A percentile compares a stretch with the other conserved stretches of the same genome.
phyloP scores from a whole-genome alignment of 2,113 vertebrate species.

The Lichenostomus cassidix region DNA sequence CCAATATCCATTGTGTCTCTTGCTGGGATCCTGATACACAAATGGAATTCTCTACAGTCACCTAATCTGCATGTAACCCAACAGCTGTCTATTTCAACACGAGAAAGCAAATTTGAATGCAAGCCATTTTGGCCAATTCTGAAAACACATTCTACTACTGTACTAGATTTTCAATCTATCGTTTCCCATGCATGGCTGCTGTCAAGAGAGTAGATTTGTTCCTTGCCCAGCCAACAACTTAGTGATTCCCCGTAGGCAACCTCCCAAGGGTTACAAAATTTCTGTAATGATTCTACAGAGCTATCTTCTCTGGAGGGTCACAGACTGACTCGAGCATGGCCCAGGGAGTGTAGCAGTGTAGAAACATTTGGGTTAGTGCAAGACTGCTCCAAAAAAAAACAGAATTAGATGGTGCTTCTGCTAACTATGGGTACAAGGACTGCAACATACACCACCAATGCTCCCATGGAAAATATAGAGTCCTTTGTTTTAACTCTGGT shows the following conservation, averaged over 20 bases:
- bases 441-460: neutral
- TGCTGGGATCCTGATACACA: neutral
- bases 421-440: neutral
- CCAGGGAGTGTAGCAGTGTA: neutral
- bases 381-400: neutral
- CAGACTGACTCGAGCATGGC: neutral
- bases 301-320: neutral
- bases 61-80: neutral
- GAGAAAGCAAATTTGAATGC: neutral
- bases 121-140: neutral
- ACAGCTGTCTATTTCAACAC: neutral
- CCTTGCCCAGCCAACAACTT: neutral
- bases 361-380: neutral
- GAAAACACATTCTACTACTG: neutral
- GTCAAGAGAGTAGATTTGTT: neutral
- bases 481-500: neutral
- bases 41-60: neutral
- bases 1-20: neutral
- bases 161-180: neutral
- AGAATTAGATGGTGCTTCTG: neutral
- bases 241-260: neutral
- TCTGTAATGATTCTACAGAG: neutral
- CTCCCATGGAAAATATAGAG: neutral
- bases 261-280: neutral
- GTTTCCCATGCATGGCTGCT: neutral